These are phyloP conservation scores for Ectemnius continuus DNA, from an alignment of 2,888 invertebrate species.

Conservation along the genomic window DNA sequence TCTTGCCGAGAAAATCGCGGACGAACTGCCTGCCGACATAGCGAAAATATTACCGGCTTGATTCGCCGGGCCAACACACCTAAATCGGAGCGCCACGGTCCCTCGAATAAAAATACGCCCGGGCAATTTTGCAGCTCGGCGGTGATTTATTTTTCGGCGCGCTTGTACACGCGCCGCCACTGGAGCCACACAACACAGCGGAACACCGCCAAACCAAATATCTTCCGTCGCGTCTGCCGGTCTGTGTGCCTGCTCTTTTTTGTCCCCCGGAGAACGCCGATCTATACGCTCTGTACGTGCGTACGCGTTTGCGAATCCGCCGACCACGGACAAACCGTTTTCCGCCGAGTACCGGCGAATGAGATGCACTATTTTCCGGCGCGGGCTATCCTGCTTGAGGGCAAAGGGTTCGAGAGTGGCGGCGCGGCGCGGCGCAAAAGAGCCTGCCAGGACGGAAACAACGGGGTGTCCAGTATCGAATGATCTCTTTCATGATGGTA, in stretches of 20 bases:
- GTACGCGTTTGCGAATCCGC: too few species aligned
- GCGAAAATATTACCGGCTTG: slow-evolving; percentile 60
- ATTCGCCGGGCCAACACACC: slow-evolving; percentile 45
- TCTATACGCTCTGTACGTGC: too few species aligned
- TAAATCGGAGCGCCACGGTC: slow-evolving; percentile 41
- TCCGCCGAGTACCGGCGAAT: neutral
- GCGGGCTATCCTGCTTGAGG: neutral
- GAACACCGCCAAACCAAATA: slow-evolving; percentile 15
- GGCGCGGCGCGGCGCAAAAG: neutral
- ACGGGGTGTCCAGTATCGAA: slow-evolving; percentile 19
- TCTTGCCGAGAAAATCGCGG: neutral
- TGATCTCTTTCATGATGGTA: slow-evolving; percentile 37
- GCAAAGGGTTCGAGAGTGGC: neutral
- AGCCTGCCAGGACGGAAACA: slow-evolving; percentile 3
- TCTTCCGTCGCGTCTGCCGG: neutral
- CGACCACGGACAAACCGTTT: too few species aligned
- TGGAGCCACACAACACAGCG: neutral
- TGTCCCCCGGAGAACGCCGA: neutral
- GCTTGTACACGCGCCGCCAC: neutral
- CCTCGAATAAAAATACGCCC: slow-evolving; percentile 37
- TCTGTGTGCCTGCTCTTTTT: too few species aligned
- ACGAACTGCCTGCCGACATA: slow-evolving; percentile 45
- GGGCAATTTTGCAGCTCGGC: slow-evolving; percentile 37
- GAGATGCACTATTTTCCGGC: neutral
- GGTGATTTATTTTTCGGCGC: slow-evolving; percentile 38